Evolutionary conservation across 2,797 vertebrate species (phyloP), one percentile per base, ranked within the genome.

Genomic region (Botia kubotai): DNA sequence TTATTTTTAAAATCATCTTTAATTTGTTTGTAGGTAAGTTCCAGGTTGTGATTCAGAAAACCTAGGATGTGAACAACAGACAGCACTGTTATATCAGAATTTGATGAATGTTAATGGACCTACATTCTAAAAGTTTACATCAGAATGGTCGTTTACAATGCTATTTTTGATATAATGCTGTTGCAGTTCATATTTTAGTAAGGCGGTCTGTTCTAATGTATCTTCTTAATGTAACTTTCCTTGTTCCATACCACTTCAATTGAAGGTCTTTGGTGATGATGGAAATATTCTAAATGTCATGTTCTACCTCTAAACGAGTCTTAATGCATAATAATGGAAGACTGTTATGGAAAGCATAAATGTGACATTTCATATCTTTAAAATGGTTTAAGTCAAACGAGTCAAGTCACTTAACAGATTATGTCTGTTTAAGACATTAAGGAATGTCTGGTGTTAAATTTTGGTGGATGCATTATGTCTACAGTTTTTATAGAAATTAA

Each of bases 11-110:
- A 39, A 46, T 46, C 8, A 46, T 46, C 46, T 72, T 39, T 73
- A 60, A 43, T 36, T 48, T 33, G 73, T 75, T 82, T 84, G 11
- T 87, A 96, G 96, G 95, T 90, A 96, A 95, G 78, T 96, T 96
- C 88, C 95, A 96, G 88, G 94, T 96, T 75, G 92, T 95, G 77
- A 89, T 96, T 82, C 95, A 93, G 89, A 95, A 94, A 80, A 74
- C 90, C 66, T 95, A 91, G 93, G 68, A 70, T 33, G 75, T 62
- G 26, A 63, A 1, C 14, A 29, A 11, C 17, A 12, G 29, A 43
- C 29, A 55, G 58, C n/a, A 21, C 11, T 26, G 60, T 63, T 50
- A 43, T 57, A 33, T 75, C 48, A 53, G 50, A 79, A 57, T 68
- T 50, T 74, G 75, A 72, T 87, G 26, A 86, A 86, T 81, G 82